Base-by-base conservation (phyloP, 2,888 invertebrate species). In the Fragum sueziense region DNA sequence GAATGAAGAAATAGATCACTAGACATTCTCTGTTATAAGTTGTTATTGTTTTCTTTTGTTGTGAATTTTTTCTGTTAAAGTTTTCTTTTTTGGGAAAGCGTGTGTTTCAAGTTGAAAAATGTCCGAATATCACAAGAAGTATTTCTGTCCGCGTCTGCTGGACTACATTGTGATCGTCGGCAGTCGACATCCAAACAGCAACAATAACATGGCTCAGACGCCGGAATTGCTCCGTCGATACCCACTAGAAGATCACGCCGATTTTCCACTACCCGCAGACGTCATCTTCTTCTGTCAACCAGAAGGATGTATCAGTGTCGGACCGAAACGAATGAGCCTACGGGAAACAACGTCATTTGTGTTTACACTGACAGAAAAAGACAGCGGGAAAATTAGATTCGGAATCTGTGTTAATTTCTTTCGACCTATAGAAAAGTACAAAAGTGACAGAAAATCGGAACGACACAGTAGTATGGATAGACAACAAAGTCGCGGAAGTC, bases 251-350 rank as follows among this genome's bases (percentile, higher is more conserved):
- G 98, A 99, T 94, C 99, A 99, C 94, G 96, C 97, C 71, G 99
- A 99, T 94, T 99, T 99, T 93, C 97, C 97, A 0, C 94, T 99
- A 90, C 99, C 99, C 0, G 95, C 98, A 91, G 99, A 99, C 93
- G 99, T 99, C 96, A 98, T 99, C 33, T 99, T 98, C 94, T 99
- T 99, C 94, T 99, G 99, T 92, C 99, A 99, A 93, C 99, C 99
- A 1, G 99, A 99, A 94, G 99, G 99, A 74, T 99, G 99, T 93
- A 96, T 94, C 71, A 94, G 94, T 82, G 97, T 97, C 81, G 97
- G 98, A 20, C 97, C 97, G 9, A 96, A 97, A 88, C 95, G 92
- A 6, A 90, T 92, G 89, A 92, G 91, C 74, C 86, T 93, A 4
- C 95, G 98, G 79, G 99, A 99, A 93, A 97, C 98, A 70, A 97